Conservation (phyloP, 2,797 vertebrate genomes). For the Choloepus didactylus region DNA sequence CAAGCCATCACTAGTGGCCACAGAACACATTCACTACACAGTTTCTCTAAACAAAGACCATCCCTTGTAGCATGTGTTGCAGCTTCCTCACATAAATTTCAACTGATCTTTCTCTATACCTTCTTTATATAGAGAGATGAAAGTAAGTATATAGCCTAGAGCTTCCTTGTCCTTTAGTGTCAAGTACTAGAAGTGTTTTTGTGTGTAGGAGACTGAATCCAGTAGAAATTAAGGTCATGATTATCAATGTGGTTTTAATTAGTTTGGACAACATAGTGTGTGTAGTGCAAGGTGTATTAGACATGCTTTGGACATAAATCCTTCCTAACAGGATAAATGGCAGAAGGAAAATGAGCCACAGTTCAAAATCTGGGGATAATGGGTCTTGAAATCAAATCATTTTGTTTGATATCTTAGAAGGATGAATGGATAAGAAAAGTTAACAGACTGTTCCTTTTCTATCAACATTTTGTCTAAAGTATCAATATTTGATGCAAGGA, state of each 20-base stretch:
- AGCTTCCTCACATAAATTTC: neutral
- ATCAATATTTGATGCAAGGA: neutral
- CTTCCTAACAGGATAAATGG: neutral
- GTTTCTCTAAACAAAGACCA: constrained; percentile 36
- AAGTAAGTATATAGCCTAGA: constrained; percentile 68
- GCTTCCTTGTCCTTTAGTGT: neutral
- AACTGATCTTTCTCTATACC: neutral
- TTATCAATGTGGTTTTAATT: constrained; percentile 17
- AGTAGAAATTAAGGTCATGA: neutral
- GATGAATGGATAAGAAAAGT: constrained; percentile 7
- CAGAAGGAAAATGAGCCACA: neutral
- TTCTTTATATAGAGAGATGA: neutral
- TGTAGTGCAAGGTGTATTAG: constrained; percentile 26
- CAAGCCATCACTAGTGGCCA: constrained; percentile 48
- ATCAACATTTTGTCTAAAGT: constrained; percentile 27
- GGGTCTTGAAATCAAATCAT: constrained; percentile 26
- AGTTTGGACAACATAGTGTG: neutral
- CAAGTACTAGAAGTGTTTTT: neutral
- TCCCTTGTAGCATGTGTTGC: neutral
- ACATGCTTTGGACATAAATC: neutral
- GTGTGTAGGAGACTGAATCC: constrained; percentile 1
- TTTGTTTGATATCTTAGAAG: constrained; percentile 20
- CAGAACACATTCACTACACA: constrained; percentile 52
- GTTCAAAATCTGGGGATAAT: constrained; percentile 1
- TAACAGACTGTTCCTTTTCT: neutral